These are phyloP conservation scores for Rhyzopertha dominica DNA, from an alignment of 1,140 invertebrate species.

Conservation along the genomic window DNA sequence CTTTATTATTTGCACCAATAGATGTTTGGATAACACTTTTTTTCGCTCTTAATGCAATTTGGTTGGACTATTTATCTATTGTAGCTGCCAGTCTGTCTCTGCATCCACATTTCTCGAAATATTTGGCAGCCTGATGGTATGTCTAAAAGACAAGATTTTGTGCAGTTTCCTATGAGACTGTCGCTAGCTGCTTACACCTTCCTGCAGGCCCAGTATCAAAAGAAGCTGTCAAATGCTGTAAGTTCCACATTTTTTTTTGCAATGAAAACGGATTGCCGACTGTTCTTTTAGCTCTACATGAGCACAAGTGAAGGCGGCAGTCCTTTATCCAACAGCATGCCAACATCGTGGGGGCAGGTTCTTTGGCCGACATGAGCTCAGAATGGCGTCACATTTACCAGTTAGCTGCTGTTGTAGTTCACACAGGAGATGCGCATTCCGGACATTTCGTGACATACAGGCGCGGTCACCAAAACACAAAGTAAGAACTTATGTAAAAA, in stretches of 20 bases:
- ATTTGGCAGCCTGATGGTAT: constrained; percentile 73
- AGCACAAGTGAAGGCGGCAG: constrained; percentile 44
- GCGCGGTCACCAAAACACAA: constrained; percentile 55
- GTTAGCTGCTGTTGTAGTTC: constrained; percentile 81
- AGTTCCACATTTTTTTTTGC: constrained; percentile 10
- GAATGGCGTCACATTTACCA: constrained; percentile 57
- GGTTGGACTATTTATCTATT: too few species aligned
- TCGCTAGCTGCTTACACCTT: constrained; percentile 73
- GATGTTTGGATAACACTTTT: too few species aligned
- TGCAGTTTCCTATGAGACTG: constrained; percentile 80
- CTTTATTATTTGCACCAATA: too few species aligned
- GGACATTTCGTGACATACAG: constrained; percentile 93
- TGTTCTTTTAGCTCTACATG: constrained; percentile 35
- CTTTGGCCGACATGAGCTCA: constrained; percentile 34
- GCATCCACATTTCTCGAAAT: constrained; percentile 82
- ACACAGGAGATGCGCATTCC: constrained; percentile 76
- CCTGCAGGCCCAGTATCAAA: constrained; percentile 51
- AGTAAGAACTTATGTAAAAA: constrained; percentile 35
- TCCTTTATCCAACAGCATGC: constrained; percentile 41
- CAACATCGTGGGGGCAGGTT: constrained; percentile 34
- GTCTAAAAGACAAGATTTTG: constrained; percentile 78
- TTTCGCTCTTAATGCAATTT: too few species aligned
- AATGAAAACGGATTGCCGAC: background rate
- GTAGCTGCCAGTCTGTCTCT: constrained; percentile 72
- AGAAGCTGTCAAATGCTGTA: constrained; percentile 35